A percentile compares a stretch with the other conserved stretches of the same genome.
Conservation (phyloP, 1,140 invertebrate species). For the Scaptomyza montana region DNA sequence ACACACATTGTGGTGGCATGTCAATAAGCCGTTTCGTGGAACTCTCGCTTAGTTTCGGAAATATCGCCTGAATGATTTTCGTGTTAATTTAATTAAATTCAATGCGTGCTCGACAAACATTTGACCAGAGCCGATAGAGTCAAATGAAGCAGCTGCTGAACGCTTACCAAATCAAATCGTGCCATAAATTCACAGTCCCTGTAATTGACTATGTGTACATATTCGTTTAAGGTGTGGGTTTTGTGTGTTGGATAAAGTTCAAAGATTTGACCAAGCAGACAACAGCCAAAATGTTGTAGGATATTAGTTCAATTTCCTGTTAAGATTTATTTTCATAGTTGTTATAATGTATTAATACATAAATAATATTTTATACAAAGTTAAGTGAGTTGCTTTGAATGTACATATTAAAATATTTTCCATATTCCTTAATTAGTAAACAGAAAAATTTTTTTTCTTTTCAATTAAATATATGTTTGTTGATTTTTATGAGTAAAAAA, state of each 20-base stretch:
- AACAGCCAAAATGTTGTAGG: constrained; percentile 11
- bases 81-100: constrained; percentile 80
- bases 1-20: constrained; percentile 48
- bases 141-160: constrained; percentile 23
- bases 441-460: not conserved
- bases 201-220: constrained; percentile 49
- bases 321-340: too few relatives aligned
- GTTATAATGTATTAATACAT: too few relatives aligned
- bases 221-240: constrained; percentile 12
- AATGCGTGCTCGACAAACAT: constrained; percentile 69
- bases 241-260: not conserved
- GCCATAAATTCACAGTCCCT: constrained; percentile 63
- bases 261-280: not conserved
- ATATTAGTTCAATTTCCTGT: not conserved
- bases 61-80: constrained; percentile 73
- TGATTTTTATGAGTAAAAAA: constrained; percentile 16
- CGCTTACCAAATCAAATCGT: constrained; percentile 59
- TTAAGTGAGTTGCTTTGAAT: too few relatives aligned
- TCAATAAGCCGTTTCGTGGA: constrained; percentile 70
- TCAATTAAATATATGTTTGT: constrained; percentile 14
- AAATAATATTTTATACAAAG: too few relatives aligned
- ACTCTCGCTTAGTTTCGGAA: constrained; percentile 65
- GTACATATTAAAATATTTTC: not conserved
- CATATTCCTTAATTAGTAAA: constrained; percentile 24
- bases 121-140: constrained; percentile 57